Conservation (phyloP, 1,140 invertebrate species). For the Listronotus bonariensis region DNA sequence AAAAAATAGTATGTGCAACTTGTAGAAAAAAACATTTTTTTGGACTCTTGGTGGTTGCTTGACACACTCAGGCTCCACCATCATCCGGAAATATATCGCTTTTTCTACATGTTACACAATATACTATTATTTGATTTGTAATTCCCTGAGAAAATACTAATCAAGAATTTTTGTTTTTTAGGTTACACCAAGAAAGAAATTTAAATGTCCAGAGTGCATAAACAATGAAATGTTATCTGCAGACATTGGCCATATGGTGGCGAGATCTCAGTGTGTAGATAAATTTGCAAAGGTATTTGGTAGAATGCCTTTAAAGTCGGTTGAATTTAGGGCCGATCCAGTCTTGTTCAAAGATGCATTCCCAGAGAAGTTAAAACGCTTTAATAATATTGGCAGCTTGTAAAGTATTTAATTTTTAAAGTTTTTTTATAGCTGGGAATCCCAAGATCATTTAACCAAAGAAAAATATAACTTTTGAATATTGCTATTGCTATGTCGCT, state of each 20-base stretch:
- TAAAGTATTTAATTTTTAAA: conserved; percentile 56
- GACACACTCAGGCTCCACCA: no score
- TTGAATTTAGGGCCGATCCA: conserved; percentile 94
- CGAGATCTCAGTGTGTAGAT: conserved; percentile 91
- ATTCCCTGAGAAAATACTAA: no score
- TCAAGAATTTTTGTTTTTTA: conserved; percentile 52
- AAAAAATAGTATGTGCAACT: no score
- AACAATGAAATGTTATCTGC: conserved; percentile 94
- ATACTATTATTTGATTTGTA: conserved; percentile 2
- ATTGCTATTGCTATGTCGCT: neutral
- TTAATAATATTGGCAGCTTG: conserved; percentile 89
- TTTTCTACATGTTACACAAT: no score
- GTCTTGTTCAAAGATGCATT: conserved; percentile 90
- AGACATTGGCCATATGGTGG: conserved; percentile 90
- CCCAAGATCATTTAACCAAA: neutral
- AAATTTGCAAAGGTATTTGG: conserved; percentile 83
- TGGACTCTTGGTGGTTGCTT: no score
- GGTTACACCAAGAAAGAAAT: conserved; percentile 97
- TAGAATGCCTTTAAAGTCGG: conserved; percentile 82
- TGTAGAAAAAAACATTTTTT: no score
- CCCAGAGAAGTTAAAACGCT: conserved; percentile 85
- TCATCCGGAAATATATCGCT: no score
- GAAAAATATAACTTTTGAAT: neutral
- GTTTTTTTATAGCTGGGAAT: neutral
- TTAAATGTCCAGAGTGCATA: conserved; percentile 94